phyloP scores from a whole-genome alignment of 2,888 invertebrate species.

The Diadromus collaris region DNA sequence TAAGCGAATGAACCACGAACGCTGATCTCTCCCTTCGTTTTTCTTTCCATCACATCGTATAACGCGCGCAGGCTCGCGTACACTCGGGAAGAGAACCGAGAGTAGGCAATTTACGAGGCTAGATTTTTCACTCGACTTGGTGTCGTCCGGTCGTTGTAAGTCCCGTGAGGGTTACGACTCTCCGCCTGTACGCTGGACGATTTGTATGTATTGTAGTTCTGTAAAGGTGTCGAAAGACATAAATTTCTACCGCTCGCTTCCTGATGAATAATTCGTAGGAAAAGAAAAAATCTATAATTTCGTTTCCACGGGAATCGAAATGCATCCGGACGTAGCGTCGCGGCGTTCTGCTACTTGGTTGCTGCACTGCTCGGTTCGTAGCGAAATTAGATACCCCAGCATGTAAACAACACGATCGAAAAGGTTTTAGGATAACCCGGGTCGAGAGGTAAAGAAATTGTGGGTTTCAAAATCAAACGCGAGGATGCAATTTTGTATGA shows the following conservation, averaged over 20 bases:
- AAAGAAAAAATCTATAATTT: background rate
- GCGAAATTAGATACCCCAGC: background rate
- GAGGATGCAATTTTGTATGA: background rate
- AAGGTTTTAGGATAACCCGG: background rate
- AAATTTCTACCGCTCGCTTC: conserved; percentile 31
- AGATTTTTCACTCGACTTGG: conserved; percentile 56
- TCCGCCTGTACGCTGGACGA: conserved; percentile 31
- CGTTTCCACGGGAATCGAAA: background rate
- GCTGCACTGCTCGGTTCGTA: background rate
- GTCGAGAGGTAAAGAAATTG: background rate
- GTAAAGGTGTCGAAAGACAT: conserved; percentile 42
- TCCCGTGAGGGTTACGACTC: conserved; percentile 46
- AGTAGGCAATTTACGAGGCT: conserved; percentile 63
- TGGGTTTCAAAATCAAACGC: background rate
- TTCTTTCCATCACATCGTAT: conserved; percentile 33
- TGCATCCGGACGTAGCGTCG: background rate
- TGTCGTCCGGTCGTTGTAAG: conserved; percentile 29
- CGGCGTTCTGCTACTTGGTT: background rate
- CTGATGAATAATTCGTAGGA: conserved; percentile 18
- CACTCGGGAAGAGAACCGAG: conserved; percentile 43
- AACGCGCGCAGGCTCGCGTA: conserved; percentile 19
- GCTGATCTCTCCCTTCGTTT: conserved; percentile 44
- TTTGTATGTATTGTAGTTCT: conserved; percentile 41
- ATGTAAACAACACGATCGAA: background rate
- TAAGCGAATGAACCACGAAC: conserved; percentile 50